Conservation (phyloP, 2,113 vertebrate genomes). For the Rostratula benghalensis region DNA sequence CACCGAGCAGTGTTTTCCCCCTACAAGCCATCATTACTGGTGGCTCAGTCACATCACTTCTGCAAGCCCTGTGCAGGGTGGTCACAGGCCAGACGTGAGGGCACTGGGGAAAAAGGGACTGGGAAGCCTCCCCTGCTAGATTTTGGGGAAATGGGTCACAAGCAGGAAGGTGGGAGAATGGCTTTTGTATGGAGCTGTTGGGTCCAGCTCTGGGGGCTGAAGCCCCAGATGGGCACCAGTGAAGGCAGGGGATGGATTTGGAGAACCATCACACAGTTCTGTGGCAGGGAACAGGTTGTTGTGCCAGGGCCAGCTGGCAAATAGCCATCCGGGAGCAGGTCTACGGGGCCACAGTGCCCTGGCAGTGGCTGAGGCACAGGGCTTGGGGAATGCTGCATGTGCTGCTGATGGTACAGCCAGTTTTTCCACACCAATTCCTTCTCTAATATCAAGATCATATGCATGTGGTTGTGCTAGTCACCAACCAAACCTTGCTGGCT, state of each 20-base stretch:
- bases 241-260: background rate
- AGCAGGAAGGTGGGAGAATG: background rate
- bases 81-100: background rate
- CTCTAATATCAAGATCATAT: background rate
- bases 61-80: background rate
- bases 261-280: accelerated
- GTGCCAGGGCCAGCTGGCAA: background rate
- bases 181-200: accelerated
- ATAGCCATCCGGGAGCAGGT: accelerated
- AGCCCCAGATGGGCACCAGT: background rate
- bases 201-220: background rate
- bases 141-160: background rate
- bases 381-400: accelerated
- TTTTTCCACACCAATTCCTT: background rate
- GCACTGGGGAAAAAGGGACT: background rate
- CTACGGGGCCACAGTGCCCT: accelerated
- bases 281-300: background rate
- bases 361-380: background rate
- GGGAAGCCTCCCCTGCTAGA: background rate
- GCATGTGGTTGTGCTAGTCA: background rate
- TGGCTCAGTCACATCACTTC: background rate
- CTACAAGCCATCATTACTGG: accelerated
- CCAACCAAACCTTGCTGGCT: background rate
- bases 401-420: accelerated
- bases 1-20: background rate